Percentiles rank a stretch among this genome's conserved stretches.
phyloP scores from a whole-genome alignment of 1,140 invertebrate genomes.

The Sminthurides bifidus region DNA sequence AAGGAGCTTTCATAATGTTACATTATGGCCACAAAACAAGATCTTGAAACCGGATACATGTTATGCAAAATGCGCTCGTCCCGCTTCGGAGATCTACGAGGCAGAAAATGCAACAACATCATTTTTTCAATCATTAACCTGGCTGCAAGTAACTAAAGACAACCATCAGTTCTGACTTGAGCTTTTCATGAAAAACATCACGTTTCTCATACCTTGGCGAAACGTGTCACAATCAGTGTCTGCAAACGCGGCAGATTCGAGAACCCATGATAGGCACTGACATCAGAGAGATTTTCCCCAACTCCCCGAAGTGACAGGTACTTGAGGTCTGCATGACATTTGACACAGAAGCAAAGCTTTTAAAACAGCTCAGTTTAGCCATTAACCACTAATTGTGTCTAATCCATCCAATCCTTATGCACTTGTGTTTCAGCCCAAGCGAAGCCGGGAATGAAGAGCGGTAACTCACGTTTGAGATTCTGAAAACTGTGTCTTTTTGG shows the following conservation, averaged over 20 bases:
- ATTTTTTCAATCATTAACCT: not conserved
- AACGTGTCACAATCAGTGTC: not conserved
- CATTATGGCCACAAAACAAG: constrained; percentile 1
- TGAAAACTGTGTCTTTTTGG: no score
- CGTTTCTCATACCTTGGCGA: not conserved
- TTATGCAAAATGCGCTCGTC: not conserved
- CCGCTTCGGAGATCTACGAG: not conserved
- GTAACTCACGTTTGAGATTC: no score
- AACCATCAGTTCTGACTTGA: no score
- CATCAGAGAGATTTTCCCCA: not conserved
- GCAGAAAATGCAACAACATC: not conserved
- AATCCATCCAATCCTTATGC: no score
- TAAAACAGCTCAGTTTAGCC: no score
- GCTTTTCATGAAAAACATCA: no score
- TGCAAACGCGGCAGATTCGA: not conserved
- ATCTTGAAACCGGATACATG: not conserved
- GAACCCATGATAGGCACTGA: not conserved
- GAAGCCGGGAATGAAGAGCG: no score
- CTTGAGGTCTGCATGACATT: not conserved
- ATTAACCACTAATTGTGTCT: no score
- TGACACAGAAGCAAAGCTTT: no score
- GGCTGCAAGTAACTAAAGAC: no score
- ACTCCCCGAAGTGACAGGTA: not conserved
- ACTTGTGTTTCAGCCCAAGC: no score
- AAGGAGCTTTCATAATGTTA: no score